Evolutionary conservation across 23 tunicate species (phyloP), one percentile per base, ranked within the genome.

Genomic region (Corella eumyota): DNA sequence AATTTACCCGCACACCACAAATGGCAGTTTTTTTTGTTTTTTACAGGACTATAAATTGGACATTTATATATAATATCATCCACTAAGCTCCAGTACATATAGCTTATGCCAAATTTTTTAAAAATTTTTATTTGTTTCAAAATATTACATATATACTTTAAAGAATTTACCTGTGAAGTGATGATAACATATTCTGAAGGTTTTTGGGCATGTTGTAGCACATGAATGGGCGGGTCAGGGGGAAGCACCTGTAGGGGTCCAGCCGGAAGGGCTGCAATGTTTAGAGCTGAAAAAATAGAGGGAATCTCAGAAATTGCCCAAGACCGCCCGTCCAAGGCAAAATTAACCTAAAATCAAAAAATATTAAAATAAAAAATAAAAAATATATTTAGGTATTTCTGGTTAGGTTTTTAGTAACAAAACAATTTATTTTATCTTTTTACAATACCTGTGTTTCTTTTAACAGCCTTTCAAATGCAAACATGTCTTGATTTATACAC

Each of bases 161-260:
- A n/a, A n/a, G n/a, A n/a, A n/a, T 7, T 17, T 25, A 80, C 99
- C 95, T 93, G 94, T 36, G 87, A 69, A 2, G 99, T 77, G 35
- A 93, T 68, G 60, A 93, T 60, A 45, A 93, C 95, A 55, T 77
- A 93, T 63, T 93, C 99, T 2, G 90, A 67, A 0, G 99, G 95
- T 50, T 45, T 66, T 47, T 93, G 99, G 50, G 72, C 45, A 62
- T 85, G 88, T 51, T 90, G 93, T 50, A 74, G 49, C 4, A 93
- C 94, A 19, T 93, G 95, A 1, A 90, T 85, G 29, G 95, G 78
- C 6, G 96, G 96, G 34, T 88, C 88, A 11, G 96, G 96, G n/a
- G 96, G 96, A 34, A 78, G 32, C 1, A 51, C 61, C 6, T 37
- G 34, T 7, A 37, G 31, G 21, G 65, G 26, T 22, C 75, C 77